A percentile compares a stretch with the other conserved stretches of the same genome.
Evolutionary conservation across 2,113 vertebrate genomes (phyloP).

Genomic region (Pelvicachromis taeniatus): DNA sequence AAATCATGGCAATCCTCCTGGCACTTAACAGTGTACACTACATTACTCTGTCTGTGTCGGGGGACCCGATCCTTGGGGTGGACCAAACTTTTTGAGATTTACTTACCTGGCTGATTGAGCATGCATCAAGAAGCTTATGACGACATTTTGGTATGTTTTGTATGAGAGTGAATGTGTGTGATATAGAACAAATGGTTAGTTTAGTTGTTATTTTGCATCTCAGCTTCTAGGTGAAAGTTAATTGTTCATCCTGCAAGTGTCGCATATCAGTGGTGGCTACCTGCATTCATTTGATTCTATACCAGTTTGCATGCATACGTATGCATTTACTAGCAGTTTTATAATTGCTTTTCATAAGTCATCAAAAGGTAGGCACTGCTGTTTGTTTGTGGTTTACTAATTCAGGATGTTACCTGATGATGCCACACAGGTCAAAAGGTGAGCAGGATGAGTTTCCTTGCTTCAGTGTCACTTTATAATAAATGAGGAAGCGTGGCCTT

Average conservation of each 20-base stretch:
- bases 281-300: background rate
- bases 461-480: background rate
- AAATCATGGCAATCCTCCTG: no score
- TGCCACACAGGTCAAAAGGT: background rate
- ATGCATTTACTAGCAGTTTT: background rate
- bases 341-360: background rate
- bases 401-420: background rate
- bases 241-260: background rate
- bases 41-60: no score
- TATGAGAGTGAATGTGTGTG: background rate
- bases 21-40: no score
- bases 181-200: conserved; percentile 8
- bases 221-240: background rate
- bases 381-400: background rate
- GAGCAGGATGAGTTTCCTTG: background rate
- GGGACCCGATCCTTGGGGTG: no score
- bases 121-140: no score
- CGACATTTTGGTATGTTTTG: background rate
- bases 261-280: background rate
- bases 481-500: background rate
- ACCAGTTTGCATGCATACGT: background rate
- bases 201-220: background rate
- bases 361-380: background rate
- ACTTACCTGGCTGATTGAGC: no score
- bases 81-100: no score